A percentile compares a stretch with the other conserved stretches of the same genome.
Conservation (phyloP, 2,888 invertebrate genomes). For the Sturmia bella region DNA sequence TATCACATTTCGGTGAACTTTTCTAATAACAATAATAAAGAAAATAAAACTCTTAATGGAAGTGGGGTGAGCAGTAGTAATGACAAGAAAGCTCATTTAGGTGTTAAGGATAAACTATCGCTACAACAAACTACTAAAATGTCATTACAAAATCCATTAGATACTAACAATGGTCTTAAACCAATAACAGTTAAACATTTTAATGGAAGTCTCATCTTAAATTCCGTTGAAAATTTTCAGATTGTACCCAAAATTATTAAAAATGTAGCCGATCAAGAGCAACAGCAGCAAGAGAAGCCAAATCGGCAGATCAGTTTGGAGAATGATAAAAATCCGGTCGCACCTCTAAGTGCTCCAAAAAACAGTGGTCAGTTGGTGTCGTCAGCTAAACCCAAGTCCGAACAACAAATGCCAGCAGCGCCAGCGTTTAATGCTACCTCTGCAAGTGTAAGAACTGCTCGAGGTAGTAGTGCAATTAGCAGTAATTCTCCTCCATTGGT, state of each 20-base stretch:
- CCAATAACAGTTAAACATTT: constrained; percentile 65
- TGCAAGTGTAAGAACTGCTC: constrained; percentile 61
- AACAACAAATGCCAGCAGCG: constrained; percentile 62
- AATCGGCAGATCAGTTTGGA: constrained; percentile 65
- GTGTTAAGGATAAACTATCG: constrained; percentile 54
- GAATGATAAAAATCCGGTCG: constrained; percentile 73
- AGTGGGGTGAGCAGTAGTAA: constrained; percentile 35
- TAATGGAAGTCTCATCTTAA: constrained; percentile 79
- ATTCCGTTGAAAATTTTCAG: constrained; percentile 83
- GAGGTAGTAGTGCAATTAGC: constrained; percentile 72
- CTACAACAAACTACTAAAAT: constrained; percentile 55
- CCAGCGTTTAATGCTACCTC: constrained; percentile 56
- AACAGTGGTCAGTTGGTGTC: constrained; percentile 73
- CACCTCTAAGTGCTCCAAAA: constrained; percentile 76
- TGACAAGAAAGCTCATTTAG: constrained; percentile 61
- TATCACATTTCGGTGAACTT: constrained; percentile 80
- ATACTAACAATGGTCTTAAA: constrained; percentile 68
- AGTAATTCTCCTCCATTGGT: constrained; percentile 68
- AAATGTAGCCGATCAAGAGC: constrained; percentile 56
- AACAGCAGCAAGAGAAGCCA: constrained; percentile 54
- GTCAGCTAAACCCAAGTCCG: constrained; percentile 62
- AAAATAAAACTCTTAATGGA: constrained; percentile 58
- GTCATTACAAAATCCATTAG: constrained; percentile 51
- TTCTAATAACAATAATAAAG: constrained; percentile 74
- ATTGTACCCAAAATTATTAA: constrained; percentile 78